Percentiles rank a stretch among this genome's conserved stretches.
Conservation (phyloP, 2,888 invertebrate genomes). For the Hesperia comma region DNA sequence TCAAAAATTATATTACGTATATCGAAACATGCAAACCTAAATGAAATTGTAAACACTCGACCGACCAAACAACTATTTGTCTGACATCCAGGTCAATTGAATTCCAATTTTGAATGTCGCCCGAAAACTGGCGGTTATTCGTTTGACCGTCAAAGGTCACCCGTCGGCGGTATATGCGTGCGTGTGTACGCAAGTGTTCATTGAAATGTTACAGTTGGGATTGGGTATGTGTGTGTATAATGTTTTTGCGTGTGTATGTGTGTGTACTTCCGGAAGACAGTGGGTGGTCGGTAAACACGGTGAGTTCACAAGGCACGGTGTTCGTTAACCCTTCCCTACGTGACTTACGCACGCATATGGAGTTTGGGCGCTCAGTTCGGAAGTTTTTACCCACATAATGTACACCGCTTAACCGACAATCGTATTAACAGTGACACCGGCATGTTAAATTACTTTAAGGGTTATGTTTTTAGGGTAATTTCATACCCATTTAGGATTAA, state of each 20-base stretch:
- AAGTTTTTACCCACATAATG: slow-evolving; percentile 17
- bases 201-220: slow-evolving; percentile 24
- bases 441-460: slow-evolving; percentile 1
- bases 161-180: slow-evolving; percentile 7
- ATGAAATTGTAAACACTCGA: no score
- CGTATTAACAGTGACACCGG: slow-evolving; percentile 8
- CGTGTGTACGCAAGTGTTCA: slow-evolving; percentile 22
- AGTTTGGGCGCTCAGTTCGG: neutral
- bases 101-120: slow-evolving; percentile 15
- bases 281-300: slow-evolving; percentile 26
- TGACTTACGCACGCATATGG: slow-evolving; percentile 1
- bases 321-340: slow-evolving; percentile 19
- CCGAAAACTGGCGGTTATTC: slow-evolving; percentile 15
- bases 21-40: no score
- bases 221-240: neutral
- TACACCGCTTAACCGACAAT: slow-evolving; percentile 11
- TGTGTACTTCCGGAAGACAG: slow-evolving; percentile 24
- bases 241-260: neutral
- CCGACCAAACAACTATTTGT: no score
- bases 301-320: neutral
- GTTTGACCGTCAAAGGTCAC: slow-evolving; percentile 15
- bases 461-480: neutral
- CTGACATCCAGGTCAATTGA: slow-evolving; percentile 9
- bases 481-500: no score
- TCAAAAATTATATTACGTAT: no score